These are phyloP conservation scores for Cylindroiulus punctatus DNA, from an alignment of 2,888 invertebrate genomes.

Conservation along the genomic window DNA sequence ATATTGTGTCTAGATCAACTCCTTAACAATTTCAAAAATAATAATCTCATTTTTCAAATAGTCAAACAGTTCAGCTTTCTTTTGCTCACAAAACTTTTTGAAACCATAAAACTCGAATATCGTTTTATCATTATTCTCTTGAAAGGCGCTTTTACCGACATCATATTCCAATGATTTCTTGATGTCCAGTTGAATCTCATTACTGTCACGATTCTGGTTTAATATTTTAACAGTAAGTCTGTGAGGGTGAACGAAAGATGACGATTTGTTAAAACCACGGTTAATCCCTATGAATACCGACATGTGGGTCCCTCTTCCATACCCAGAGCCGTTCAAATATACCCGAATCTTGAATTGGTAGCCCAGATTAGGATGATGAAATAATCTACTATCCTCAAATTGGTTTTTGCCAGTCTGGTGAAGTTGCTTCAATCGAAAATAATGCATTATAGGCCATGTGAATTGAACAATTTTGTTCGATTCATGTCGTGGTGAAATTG, in stretches of 20 bases:
- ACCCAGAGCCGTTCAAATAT: not conserved
- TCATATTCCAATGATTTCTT: not conserved
- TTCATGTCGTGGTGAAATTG: not conserved
- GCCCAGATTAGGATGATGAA: not conserved
- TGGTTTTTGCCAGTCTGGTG: not conserved
- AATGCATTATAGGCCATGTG: not conserved
- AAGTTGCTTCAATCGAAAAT: not conserved
- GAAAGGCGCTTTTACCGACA: not conserved
- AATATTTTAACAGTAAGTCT: not conserved
- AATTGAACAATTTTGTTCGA: not conserved
- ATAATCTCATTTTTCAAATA: not conserved
- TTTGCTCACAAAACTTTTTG: slow-evolving; percentile 4
- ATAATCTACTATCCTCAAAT: not conserved
- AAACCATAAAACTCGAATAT: not conserved
- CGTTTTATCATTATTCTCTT: not conserved
- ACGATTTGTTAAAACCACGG: not conserved
- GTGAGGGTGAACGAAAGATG: not conserved
- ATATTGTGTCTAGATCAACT: not conserved
- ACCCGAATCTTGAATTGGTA: slow-evolving; percentile 4
- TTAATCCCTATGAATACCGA: slow-evolving; percentile 11
- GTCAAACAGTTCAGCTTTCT: not conserved
- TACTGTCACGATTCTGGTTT: not conserved
- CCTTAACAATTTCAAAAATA: not conserved
- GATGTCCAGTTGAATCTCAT: not conserved
- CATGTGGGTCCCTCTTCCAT: not conserved